These are phyloP conservation scores for Microtus richardsoni DNA, from an alignment of 2,113 vertebrate species.

Conservation along the genomic window DNA sequence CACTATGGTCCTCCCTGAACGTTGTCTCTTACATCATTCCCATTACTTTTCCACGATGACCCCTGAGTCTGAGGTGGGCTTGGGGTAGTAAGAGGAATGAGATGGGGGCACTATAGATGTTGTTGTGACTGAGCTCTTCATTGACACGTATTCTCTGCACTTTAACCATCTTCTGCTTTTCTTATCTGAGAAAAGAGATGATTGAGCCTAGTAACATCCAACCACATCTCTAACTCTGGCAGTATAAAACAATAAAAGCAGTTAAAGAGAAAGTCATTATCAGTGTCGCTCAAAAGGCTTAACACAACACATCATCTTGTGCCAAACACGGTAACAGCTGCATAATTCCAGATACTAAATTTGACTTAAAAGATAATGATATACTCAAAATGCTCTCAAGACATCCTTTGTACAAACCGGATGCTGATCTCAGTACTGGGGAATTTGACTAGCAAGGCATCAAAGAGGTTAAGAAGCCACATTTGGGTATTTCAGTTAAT, in stretches of 20 bases:
- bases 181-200: slow-evolving; percentile 14
- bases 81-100: background rate
- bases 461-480: background rate
- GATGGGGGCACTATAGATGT: background rate
- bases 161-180: background rate
- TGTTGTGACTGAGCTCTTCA: background rate
- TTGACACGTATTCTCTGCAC: background rate
- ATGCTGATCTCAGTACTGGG: background rate
- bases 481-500: background rate
- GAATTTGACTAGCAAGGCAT: background rate
- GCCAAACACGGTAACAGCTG: background rate
- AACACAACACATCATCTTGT: background rate
- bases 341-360: background rate
- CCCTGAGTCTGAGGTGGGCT: too few relatives aligned
- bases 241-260: background rate
- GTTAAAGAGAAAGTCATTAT: background rate
- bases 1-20: background rate
- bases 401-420: background rate
- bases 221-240: background rate
- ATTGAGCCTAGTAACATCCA: background rate
- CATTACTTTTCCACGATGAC: background rate
- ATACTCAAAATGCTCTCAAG: background rate
- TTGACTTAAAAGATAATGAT: slow-evolving; percentile 11
- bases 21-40: background rate
- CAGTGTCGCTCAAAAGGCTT: background rate